A percentile compares a stretch with the other conserved stretches of the same genome.
Evolutionary conservation across 2,113 vertebrate species (phyloP).

Genomic region (Poeciliopsis occidentalis): DNA sequence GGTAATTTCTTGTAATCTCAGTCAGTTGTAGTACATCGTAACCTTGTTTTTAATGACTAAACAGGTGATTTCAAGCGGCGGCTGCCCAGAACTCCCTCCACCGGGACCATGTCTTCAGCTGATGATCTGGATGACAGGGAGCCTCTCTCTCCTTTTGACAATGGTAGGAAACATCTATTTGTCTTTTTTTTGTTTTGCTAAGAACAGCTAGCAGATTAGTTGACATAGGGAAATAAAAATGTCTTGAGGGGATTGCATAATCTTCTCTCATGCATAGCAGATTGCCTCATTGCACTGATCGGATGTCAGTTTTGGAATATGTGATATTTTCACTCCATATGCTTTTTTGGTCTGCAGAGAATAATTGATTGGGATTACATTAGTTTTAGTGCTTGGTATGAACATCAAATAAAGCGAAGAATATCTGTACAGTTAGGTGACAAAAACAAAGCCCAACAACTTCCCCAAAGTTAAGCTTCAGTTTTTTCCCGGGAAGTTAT

Average conservation of each 20-base stretch:
- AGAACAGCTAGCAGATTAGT: neutral
- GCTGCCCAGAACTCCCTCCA: conserved; percentile 94
- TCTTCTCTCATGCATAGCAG: neutral
- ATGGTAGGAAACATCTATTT: conserved; percentile 76
- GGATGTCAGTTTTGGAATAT: neutral
- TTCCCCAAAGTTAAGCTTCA: neutral
- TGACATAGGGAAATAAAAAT: conserved; percentile 3
- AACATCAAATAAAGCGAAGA: neutral
- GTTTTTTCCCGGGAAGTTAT: neutral
- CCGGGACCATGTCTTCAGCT: conserved; percentile 97
- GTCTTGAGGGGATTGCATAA: neutral
- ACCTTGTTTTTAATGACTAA: neutral
- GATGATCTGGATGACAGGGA: conserved; percentile 98
- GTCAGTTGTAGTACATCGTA: neutral
- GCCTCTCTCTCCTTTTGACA: conserved; percentile 90
- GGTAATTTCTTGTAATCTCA: neutral
- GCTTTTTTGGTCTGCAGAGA: neutral
- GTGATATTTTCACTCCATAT: conserved; percentile 38
- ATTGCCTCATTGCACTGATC: neutral
- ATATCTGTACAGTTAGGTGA: neutral
- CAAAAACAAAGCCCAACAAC: neutral
- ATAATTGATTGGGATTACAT: conserved; percentile 33
- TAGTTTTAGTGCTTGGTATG: conserved; percentile 37
- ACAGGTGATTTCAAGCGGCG: conserved; percentile 93
- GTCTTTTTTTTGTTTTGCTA: neutral